phyloP scores from a whole-genome alignment of 2,888 invertebrate species.

The Plagodis dolabraria region DNA sequence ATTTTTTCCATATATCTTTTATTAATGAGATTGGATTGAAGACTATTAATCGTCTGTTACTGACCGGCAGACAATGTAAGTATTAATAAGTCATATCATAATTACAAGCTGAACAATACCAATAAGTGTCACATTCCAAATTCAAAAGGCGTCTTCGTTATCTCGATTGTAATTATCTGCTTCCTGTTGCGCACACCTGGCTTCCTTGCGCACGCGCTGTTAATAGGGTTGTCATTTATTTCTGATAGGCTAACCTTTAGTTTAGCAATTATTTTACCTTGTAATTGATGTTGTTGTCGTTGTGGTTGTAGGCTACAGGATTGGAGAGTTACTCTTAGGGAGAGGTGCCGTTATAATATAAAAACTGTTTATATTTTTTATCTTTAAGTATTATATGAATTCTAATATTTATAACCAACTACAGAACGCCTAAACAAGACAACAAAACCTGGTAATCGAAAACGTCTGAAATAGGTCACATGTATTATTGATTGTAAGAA shows the following conservation, averaged over 20 bases:
- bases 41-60: background rate
- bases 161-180: constrained; percentile 43
- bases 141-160: constrained; percentile 51
- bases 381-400: no score
- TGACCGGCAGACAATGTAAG: background rate
- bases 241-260: background rate
- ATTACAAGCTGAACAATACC: constrained; percentile 42
- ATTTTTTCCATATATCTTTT: background rate
- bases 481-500: no score
- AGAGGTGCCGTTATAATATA: no score
- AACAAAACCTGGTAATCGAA: no score
- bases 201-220: constrained; percentile 47
- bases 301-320: no score
- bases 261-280: background rate
- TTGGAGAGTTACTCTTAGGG: no score
- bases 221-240: constrained; percentile 40
- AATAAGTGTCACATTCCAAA: constrained; percentile 46
- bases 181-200: constrained; percentile 53
- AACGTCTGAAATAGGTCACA: no score
- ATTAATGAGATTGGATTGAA: background rate
- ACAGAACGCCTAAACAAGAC: no score
- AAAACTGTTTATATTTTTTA: no score
- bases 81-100: constrained; percentile 32
- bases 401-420: no score
- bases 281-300: no score